These are phyloP conservation scores for Dipodomys spectabilis DNA, from an alignment of 2,113 vertebrate genomes.

Conservation along the genomic window DNA sequence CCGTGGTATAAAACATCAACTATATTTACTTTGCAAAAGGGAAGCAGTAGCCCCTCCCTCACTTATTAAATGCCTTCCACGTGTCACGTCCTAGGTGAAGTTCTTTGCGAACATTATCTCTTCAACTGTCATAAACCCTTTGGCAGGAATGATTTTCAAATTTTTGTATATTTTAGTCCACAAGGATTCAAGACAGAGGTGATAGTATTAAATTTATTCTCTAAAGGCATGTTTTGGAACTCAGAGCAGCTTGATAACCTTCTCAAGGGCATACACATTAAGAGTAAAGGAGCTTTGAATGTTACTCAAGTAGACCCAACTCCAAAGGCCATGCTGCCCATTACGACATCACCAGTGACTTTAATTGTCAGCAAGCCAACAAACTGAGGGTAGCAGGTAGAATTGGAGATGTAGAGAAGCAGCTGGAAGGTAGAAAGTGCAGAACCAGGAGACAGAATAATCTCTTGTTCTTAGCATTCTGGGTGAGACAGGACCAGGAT, in stretches of 20 bases:
- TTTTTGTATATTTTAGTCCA: neutral
- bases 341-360: neutral
- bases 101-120: neutral
- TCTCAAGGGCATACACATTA: neutral
- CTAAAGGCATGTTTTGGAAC: neutral
- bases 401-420: neutral
- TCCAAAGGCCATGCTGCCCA: neutral
- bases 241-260: neutral
- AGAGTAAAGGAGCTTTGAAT: neutral
- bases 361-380: neutral
- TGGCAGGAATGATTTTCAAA: neutral
- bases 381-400: neutral
- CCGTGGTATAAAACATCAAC: slow-evolving; percentile 16
- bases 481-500: neutral
- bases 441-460: neutral
- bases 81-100: neutral
- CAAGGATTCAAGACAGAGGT: neutral
- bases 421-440: neutral
- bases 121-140: neutral
- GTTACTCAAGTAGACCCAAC: neutral
- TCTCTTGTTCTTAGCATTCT: neutral
- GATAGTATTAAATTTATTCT: neutral
- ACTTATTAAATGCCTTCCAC: slow-evolving; percentile 1
- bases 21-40: neutral
- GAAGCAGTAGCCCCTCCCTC: neutral